Evolutionary conservation across 2,888 invertebrate species (phyloP).

Genomic region (Cancer borealis): DNA sequence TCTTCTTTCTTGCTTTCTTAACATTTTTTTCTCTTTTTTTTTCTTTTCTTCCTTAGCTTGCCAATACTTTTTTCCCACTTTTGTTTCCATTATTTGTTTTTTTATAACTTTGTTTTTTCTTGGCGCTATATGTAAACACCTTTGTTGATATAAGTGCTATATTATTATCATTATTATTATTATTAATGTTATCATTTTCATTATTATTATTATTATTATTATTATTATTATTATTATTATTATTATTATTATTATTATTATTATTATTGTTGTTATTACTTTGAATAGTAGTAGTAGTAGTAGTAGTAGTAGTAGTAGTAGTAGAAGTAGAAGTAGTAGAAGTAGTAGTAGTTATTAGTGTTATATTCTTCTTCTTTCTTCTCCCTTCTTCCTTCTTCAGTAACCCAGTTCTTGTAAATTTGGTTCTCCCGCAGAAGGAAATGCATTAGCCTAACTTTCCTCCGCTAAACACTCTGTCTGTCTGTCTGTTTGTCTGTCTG

Average conservation of each 20-base stretch:
- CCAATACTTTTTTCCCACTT: background rate
- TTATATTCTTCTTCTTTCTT: background rate
- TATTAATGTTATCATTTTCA: too few species aligned
- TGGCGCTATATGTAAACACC: too few species aligned
- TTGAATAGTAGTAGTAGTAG: too few species aligned
- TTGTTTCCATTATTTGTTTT: background rate
- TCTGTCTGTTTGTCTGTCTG: background rate
- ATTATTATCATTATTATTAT: too few species aligned
- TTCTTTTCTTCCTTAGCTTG: background rate
- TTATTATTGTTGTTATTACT: too few species aligned
- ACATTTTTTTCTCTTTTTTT: background rate
- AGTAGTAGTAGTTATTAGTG: too few species aligned
- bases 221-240: too few species aligned
- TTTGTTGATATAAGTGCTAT: too few species aligned
- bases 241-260: too few species aligned
- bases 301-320: too few species aligned
- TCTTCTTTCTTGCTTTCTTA: background rate
- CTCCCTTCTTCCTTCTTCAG: background rate
- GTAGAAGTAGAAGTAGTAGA: too few species aligned
- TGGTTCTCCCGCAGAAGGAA: constrained; percentile 17
- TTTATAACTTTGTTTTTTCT: background rate
- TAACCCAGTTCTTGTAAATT: constrained; percentile 1
- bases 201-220: too few species aligned
- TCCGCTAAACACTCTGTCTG: background rate
- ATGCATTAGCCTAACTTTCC: constrained; percentile 34